These are phyloP conservation scores for Simalia tracyae DNA, from an alignment of 2,797 vertebrate genomes.

Conservation along the genomic window DNA sequence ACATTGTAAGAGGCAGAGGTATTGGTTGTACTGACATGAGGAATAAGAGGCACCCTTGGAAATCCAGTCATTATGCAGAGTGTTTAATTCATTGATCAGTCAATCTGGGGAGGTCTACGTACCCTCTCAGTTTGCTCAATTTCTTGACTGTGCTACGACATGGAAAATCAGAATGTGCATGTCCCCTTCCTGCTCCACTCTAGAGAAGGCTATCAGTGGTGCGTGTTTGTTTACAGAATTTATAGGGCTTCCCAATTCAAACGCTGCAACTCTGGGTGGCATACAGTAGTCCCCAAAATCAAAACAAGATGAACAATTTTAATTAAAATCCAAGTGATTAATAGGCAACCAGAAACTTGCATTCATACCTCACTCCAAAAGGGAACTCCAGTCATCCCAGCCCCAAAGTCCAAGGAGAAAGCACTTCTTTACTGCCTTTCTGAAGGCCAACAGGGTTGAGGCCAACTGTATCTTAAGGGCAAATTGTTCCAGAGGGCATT, in stretches of 20 bases:
- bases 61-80: background rate
- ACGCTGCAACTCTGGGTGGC: background rate
- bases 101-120: background rate
- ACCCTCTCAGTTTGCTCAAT: background rate
- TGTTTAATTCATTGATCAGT: background rate
- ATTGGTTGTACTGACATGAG: background rate
- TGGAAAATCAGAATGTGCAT: background rate
- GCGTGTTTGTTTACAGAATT: background rate
- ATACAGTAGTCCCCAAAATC: background rate
- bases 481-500: background rate
- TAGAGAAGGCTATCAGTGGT: background rate
- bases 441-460: background rate
- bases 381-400: background rate
- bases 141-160: background rate
- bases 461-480: background rate
- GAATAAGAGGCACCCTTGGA: background rate
- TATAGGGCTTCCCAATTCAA: background rate
- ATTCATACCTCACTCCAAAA: background rate
- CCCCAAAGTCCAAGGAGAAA: background rate
- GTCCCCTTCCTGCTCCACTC: background rate
- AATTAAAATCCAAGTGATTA: background rate
- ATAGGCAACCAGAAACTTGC: background rate
- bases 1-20: background rate
- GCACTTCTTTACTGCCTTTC: background rate
- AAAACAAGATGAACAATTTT: background rate